Evolutionary conservation across 2,113 vertebrate species (phyloP).

Genomic region (Dipodomys spectabilis): DNA sequence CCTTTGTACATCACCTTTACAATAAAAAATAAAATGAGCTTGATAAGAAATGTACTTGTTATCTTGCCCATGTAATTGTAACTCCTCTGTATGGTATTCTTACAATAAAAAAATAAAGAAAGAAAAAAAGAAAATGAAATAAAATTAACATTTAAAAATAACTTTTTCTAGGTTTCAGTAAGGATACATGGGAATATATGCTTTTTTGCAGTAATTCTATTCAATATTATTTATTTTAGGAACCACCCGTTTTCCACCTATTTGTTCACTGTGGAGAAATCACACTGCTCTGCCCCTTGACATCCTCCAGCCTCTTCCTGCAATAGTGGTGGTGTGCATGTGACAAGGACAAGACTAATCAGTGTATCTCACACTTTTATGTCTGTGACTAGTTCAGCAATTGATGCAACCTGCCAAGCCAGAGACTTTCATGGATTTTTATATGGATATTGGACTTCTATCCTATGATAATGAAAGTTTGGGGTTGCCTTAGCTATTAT

Average conservation of each 20-base stretch:
- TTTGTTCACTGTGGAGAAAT: neutral
- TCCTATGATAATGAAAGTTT: neutral
- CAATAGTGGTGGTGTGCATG: accelerated
- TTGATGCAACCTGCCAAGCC: neutral
- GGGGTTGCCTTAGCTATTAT: neutral
- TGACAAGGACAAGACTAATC: neutral
- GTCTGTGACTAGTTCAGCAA: neutral
- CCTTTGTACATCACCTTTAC: neutral
- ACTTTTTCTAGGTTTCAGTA: neutral
- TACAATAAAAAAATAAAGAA: neutral
- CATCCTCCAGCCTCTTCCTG: accelerated
- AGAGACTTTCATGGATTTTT: neutral
- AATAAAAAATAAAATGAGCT: neutral
- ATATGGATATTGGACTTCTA: neutral
- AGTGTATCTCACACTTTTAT: neutral
- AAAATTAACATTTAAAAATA: neutral
- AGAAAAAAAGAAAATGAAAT: neutral
- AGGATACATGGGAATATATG: neutral
- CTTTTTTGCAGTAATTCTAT: neutral
- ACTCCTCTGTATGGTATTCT: no score
- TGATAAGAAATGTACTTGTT: no score
- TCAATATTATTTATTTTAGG: neutral
- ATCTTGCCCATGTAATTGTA: no score
- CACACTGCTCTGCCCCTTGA: neutral
- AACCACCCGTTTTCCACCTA: accelerated